phyloP scores from a whole-genome alignment of 2,797 vertebrate genomes.

The Heteromormyrus szaboi region DNA sequence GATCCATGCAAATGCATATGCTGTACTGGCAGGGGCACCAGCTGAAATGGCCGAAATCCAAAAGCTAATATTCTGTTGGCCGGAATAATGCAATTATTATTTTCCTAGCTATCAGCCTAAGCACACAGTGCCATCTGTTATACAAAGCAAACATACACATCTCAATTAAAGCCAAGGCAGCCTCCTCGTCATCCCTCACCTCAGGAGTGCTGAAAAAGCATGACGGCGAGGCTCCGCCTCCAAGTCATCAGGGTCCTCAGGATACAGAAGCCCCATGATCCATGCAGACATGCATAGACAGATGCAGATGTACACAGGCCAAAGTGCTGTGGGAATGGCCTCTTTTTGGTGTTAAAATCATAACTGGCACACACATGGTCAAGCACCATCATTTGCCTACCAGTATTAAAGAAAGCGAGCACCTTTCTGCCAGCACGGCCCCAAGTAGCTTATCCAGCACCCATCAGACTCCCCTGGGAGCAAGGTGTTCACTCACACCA shows the following conservation, averaged over 20 bases:
- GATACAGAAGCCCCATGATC: background rate
- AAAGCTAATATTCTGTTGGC: slow-evolving; percentile 73
- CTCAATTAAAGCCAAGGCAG: slow-evolving; percentile 96
- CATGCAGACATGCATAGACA: slow-evolving; percentile 8
- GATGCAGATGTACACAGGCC: slow-evolving; percentile 1
- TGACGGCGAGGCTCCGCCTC: background rate
- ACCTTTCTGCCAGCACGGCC: background rate
- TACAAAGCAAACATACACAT: slow-evolving; percentile 88
- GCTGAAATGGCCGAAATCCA: slow-evolving; percentile 83
- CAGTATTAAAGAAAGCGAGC: background rate
- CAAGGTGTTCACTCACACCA: background rate
- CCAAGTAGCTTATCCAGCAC: background rate
- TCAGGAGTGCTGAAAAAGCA: background rate
- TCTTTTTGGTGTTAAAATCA: background rate
- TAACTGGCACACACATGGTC: background rate
- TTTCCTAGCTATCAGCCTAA: slow-evolving; percentile 96
- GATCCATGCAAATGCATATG: slow-evolving; percentile 86
- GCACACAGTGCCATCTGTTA: slow-evolving; percentile 97
- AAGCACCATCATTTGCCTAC: slow-evolving; percentile 14
- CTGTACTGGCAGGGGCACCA: slow-evolving; percentile 77
- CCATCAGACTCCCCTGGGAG: background rate
- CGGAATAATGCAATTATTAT: slow-evolving; percentile 95
- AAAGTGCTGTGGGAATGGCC: background rate
- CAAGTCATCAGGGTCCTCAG: background rate
- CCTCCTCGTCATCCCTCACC: slow-evolving; percentile 63